phyloP scores from a whole-genome alignment of 2,797 vertebrate genomes.

The Amblyopsis hoosieri region DNA sequence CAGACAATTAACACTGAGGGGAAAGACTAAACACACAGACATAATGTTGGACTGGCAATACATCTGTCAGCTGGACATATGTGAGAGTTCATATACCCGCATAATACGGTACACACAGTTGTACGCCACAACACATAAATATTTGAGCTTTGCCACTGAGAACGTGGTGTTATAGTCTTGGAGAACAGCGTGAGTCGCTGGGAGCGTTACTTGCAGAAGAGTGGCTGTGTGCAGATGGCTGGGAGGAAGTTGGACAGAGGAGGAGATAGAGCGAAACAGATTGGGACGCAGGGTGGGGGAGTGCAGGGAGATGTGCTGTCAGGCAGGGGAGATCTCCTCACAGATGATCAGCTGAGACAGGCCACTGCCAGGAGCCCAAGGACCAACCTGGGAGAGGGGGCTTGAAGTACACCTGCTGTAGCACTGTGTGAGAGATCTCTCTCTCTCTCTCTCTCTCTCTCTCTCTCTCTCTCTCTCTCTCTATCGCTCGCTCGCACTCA shows the following conservation, averaged over 20 bases:
- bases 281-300: slow-evolving; percentile 16
- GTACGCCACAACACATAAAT: background rate
- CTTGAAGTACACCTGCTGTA: slow-evolving; percentile 48
- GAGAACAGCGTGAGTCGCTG: slow-evolving; percentile 7
- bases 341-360: slow-evolving; percentile 46
- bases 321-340: slow-evolving; percentile 32
- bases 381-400: slow-evolving; percentile 23
- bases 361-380: slow-evolving; percentile 31
- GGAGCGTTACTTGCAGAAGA: slow-evolving; percentile 8
- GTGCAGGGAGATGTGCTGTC: slow-evolving; percentile 23
- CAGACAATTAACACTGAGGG: background rate
- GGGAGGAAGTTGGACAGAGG: slow-evolving; percentile 20
- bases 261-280: slow-evolving; percentile 13
- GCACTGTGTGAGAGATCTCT: slow-evolving; percentile 44
- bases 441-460: too few species aligned
- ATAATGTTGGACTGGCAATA: background rate
- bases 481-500: too few species aligned
- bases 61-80: too few species aligned
- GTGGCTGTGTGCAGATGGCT: slow-evolving; percentile 19
- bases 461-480: too few species aligned
- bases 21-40: background rate
- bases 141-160: background rate
- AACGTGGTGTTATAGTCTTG: slow-evolving; percentile 11
- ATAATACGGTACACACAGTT: background rate
- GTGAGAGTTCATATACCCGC: too few species aligned